Percentiles rank a stretch among this genome's conserved stretches.
Conservation (phyloP, 2,888 invertebrate genomes). For the Phoenoteleia sp. region DNA sequence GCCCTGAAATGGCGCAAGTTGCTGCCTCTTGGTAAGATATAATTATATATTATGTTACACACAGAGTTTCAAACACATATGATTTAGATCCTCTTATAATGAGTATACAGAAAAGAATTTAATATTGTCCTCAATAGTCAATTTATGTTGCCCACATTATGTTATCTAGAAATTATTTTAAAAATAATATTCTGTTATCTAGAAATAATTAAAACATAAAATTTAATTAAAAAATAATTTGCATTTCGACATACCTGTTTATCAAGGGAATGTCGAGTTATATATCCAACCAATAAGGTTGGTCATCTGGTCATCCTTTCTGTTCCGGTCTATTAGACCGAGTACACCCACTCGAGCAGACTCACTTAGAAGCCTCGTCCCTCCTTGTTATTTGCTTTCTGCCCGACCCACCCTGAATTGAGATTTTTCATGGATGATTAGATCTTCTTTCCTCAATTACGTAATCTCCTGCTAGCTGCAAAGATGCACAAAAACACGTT, state of each 20-base stretch:
- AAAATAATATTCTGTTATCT: too few species aligned
- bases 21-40: slow-evolving; percentile 96
- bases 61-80: neutral
- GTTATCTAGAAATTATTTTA: too few species aligned
- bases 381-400: slow-evolving; percentile 86
- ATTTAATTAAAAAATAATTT: slow-evolving; percentile 5
- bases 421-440: slow-evolving; percentile 86
- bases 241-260: slow-evolving; percentile 28
- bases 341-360: slow-evolving; percentile 79
- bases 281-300: slow-evolving; percentile 74
- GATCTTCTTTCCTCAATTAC: slow-evolving; percentile 84
- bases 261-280: slow-evolving; percentile 52
- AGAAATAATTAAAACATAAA: slow-evolving; percentile 1
- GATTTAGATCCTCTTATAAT: neutral
- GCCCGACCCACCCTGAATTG: slow-evolving; percentile 83
- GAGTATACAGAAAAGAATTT: too few species aligned
- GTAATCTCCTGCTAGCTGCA: slow-evolving; percentile 65
- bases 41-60: slow-evolving; percentile 35
- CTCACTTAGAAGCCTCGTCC: slow-evolving; percentile 75
- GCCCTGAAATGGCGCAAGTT: slow-evolving; percentile 98
- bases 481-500: slow-evolving; percentile 46
- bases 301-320: slow-evolving; percentile 83
- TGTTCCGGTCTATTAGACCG: slow-evolving; percentile 85
- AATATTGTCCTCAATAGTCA: too few species aligned
- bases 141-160: too few species aligned